Base-by-base conservation (phyloP, 2,888 invertebrate species). In the Xestia sexstrigata region DNA sequence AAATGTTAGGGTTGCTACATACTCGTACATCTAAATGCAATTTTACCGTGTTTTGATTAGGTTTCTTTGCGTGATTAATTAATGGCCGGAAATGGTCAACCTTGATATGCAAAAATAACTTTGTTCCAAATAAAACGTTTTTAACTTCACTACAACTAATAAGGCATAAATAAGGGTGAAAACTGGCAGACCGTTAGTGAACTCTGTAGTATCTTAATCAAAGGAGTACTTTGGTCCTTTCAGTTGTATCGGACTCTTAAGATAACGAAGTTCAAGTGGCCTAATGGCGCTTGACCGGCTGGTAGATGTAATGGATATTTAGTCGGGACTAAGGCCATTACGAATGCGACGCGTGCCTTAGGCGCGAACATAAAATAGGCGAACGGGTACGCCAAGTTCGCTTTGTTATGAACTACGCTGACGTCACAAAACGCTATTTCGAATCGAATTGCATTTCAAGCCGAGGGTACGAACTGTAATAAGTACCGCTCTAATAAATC, bases 221-320 rank as follows among this genome's bases (percentile, higher is more conserved):
- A 55, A 55, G 17, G 8, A 6, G 39, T 17, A 39, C 47, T 76
- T 3, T 63, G 47, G 20, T 67, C 11, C 6, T 55, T 26, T 55
- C 26, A 30, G n/a, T 30, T 39, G 55, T 52, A 11, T 6, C 55
- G 23, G 23, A 66, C n/a, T 58, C 55, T 42, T 76, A 9, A 30
- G 20, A 58, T 58, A 76, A 77, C 60, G 30, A 60, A 69, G 78
- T 77, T 77, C 78, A 77, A 76, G 60, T 76, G 69, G 58, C 68
- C 20, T 58, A 77, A 49, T 76, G 68, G 47, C 58, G 20, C 60
- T 30, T 58, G 58, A 26, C 55, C n/a, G 55, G 13, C 17, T 42
- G 60, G 20, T 42, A 47, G 58, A 60, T 39, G 23, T 49, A 60
- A 76, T 76, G 77, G 47, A 76, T 76, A 47, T 76, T 76, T 47